phyloP scores from a whole-genome alignment of 1,140 invertebrate species.

The Drosophila arawakana region DNA sequence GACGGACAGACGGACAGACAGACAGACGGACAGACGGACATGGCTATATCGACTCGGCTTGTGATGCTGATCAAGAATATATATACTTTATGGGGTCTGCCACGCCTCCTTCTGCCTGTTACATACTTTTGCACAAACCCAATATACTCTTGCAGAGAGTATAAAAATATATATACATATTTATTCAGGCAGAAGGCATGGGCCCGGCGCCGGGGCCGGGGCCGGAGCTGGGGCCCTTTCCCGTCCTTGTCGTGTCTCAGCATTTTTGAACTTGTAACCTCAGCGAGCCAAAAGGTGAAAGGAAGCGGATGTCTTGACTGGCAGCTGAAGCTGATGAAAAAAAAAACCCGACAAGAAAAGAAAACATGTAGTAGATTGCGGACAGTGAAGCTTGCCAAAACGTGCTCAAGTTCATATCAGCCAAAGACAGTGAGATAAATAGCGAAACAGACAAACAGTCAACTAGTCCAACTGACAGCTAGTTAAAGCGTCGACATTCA shows the following conservation, averaged over 20 bases:
- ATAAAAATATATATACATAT: not conserved
- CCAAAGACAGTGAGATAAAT: not conserved
- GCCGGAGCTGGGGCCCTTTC: not conserved
- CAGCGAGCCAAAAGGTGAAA: slow-evolving; percentile 46
- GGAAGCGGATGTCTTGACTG: slow-evolving; percentile 36
- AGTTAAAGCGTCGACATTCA: slow-evolving; percentile 5
- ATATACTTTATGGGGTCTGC: too few species aligned
- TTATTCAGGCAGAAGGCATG: slow-evolving; percentile 5
- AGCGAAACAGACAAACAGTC: slow-evolving; percentile 16
- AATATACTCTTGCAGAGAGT: too few species aligned
- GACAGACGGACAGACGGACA: too few species aligned
- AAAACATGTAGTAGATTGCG: not conserved
- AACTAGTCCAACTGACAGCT: not conserved
- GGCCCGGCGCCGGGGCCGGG: too few species aligned
- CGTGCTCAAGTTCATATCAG: slow-evolving; percentile 57
- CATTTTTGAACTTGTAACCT: slow-evolving; percentile 58
- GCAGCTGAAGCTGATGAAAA: not conserved
- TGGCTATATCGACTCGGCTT: too few species aligned
- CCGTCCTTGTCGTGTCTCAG: not conserved
- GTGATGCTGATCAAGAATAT: too few species aligned
- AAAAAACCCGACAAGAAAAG: not conserved
- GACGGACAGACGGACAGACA: too few species aligned
- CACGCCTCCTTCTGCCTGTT: too few species aligned
- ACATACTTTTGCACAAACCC: too few species aligned
- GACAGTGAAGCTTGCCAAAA: slow-evolving; percentile 35